Conservation (phyloP, 2,888 invertebrate species). For the Dasypolia templi region DNA sequence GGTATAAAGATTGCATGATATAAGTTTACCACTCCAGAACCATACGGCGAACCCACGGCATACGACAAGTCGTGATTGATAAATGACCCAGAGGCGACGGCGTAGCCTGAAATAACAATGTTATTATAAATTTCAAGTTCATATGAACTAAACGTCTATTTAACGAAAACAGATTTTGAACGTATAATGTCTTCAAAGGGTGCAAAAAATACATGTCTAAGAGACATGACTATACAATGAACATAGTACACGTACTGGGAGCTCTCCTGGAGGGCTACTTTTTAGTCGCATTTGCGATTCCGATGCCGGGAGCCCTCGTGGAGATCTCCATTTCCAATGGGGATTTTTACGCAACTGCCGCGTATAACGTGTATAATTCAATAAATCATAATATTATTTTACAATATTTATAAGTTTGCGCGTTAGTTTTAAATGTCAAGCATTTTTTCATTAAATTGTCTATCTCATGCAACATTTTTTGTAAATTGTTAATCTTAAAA, state of each 20-base stretch:
- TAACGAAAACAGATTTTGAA: neutral
- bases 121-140: neutral
- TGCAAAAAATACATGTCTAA: neutral
- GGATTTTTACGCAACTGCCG: no score
- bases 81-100: slow-evolving; percentile 75
- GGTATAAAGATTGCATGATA: neutral
- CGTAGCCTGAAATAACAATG: slow-evolving; percentile 73
- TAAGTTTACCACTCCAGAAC: slow-evolving; percentile 75
- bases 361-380: no score
- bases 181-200: neutral
- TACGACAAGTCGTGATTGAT: slow-evolving; percentile 34
- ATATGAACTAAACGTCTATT: neutral
- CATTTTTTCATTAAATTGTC: no score
- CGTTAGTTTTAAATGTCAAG: no score
- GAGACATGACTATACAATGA: neutral
- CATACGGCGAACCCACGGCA: slow-evolving; percentile 77
- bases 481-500: no score
- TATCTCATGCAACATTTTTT: no score
- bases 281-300: neutral
- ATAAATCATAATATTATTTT: no score
- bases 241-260: no score
- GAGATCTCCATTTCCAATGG: neutral
- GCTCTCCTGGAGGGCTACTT: neutral
- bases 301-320: no score
- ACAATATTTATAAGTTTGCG: no score